These are phyloP conservation scores for Craterocephalus amniculus DNA, from an alignment of 2,797 vertebrate species.

Conservation along the genomic window DNA sequence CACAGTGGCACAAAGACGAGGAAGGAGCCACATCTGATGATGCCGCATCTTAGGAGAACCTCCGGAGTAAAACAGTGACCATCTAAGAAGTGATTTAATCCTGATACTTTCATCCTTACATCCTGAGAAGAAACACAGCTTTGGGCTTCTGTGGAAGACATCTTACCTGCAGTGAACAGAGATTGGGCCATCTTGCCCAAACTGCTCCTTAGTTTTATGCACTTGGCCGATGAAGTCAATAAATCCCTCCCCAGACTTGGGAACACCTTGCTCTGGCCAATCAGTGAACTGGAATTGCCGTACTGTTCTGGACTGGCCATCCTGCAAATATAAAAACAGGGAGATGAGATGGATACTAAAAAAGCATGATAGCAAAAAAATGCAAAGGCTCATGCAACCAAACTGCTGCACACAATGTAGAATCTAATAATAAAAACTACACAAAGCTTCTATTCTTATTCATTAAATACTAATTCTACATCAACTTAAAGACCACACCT, in stretches of 20 bases:
- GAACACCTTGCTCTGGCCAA: constrained; percentile 98
- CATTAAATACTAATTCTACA: constrained; percentile 8
- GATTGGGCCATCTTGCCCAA: constrained; percentile 97
- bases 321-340: constrained; percentile 78
- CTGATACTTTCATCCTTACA: constrained; percentile 25
- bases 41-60: constrained; percentile 50
- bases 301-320: constrained; percentile 95
- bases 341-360: neutral
- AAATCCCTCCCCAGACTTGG: constrained; percentile 97
- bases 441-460: neutral
- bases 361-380: neutral
- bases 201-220: constrained; percentile 99
- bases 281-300: constrained; percentile 99
- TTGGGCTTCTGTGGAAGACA: neutral
- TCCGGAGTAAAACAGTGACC: constrained; percentile 50
- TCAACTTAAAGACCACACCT: constrained; percentile 1
- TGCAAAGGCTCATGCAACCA: neutral
- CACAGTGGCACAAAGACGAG: constrained; percentile 53
- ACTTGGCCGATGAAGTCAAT: constrained; percentile 99
- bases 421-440: neutral
- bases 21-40: constrained; percentile 57
- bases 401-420: neutral
- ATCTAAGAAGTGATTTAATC: constrained; percentile 50
- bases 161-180: constrained; percentile 97
- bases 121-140: constrained; percentile 13